phyloP scores from a whole-genome alignment of 2,797 vertebrate genomes.

The Eospalax fontanierii region DNA sequence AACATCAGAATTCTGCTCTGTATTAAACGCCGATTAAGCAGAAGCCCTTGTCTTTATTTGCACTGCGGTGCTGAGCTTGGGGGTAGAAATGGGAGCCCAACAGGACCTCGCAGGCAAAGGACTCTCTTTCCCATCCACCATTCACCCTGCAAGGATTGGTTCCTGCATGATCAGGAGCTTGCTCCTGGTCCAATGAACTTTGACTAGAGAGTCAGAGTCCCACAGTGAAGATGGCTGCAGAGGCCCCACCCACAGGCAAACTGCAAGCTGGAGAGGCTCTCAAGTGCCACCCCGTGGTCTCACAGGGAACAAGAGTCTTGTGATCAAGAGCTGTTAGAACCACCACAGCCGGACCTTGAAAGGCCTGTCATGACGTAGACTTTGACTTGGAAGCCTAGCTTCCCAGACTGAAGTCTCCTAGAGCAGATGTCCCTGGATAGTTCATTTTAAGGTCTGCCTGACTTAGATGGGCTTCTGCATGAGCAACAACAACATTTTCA shows the following conservation, averaged over 20 bases:
- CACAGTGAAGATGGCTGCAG: neutral
- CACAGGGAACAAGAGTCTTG: neutral
- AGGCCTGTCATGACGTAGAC: neutral
- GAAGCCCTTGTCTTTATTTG: neutral
- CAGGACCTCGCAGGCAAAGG: neutral
- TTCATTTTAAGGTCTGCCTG: neutral
- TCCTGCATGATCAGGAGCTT: neutral
- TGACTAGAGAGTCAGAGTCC: neutral
- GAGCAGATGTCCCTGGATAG: neutral
- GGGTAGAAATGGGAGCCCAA: neutral
- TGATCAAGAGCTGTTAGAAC: neutral
- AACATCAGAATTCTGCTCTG: constrained; percentile 6
- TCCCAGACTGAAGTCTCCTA: neutral
- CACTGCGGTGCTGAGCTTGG: neutral
- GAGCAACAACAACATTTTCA: neutral
- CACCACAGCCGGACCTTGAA: neutral
- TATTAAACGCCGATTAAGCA: constrained; percentile 38
- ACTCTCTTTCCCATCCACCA: neutral
- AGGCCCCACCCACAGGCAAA: neutral
- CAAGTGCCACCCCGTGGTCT: neutral
- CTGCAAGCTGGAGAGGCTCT: neutral
- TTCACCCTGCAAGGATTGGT: neutral
- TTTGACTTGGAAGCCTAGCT: neutral
- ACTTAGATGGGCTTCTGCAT: neutral
- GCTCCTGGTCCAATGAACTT: neutral